Base-by-base conservation (phyloP, 2,113 vertebrate genomes). In the Colossoma macropomum region DNA sequence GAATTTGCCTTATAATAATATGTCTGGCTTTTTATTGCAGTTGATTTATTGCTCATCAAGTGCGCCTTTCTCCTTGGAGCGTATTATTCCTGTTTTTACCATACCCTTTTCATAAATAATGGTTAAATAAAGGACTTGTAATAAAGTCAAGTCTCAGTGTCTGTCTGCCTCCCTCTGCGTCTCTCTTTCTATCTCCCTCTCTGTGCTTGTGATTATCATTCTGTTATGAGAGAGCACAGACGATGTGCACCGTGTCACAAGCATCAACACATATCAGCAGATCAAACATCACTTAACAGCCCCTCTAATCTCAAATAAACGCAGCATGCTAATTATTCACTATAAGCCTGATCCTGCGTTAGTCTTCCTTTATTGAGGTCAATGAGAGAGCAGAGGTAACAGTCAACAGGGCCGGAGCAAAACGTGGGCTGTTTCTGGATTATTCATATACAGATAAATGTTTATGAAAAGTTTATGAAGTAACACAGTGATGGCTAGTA, bases 131-230 rank as follows among this genome's bases (percentile, higher is more conserved):
- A 27, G 9, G n/a, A 62, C 59, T 62, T 13, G 3, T 62, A 62
- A 62, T 27, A 62, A 62, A 62, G 59, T 62, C 59, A 27, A 62
- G 59, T n/a, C 38, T 66, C 21, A 32, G 70, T 81, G 70, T 75
- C 41, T 48, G 28, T 10, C 27, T 65, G 25, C 48, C 21, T 56
- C 62, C 12, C 62, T 34, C 25, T 19, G 16, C 21, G 0, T 54
- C 62, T 16, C 19, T 77, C 75, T 19, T 9, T 25, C 63, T 30
- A 8, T 23, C 50, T 56, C 75, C 30, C 65, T 34, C 32, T 21
- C 63, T 34, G 16, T 32, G 63, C 27, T 25, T 63, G 60, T 66
- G 63, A 30, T 66, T 65, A 28, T 65, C 62, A 65, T 65, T 66
- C 28, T 66, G 25, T 30, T 23, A 19, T 9, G 63, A 23, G 27